Evolutionary conservation across 2,113 vertebrate species (phyloP).

Genomic region (Lethenteron reissneri): DNA sequence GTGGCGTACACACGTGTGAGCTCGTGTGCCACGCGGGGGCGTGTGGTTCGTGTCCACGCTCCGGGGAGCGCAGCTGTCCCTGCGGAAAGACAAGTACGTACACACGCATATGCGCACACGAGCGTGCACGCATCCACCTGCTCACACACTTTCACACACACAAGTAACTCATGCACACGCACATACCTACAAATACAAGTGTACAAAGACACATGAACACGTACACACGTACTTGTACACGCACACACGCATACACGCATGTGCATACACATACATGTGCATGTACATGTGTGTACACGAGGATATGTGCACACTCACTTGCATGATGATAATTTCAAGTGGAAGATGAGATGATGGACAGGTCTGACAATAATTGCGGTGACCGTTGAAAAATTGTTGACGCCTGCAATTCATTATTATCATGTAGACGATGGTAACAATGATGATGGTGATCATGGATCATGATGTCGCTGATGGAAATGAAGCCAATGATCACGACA

Average conservation of each 20-base stretch:
- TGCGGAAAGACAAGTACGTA: not conserved
- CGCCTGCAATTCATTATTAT: too few relatives aligned
- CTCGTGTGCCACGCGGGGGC: not conserved
- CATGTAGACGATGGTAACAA: too few relatives aligned
- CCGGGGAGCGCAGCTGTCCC: not conserved
- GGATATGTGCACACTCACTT: not conserved
- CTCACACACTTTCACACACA: not conserved
- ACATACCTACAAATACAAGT: not conserved
- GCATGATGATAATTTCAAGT: not conserved
- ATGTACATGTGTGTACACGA: not conserved
- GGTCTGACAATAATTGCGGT: too few relatives aligned
- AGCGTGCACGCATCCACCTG: not conserved
- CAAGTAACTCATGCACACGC: too few relatives aligned
- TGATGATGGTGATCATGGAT: too few relatives aligned
- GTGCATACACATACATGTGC: not conserved
- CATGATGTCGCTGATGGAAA: too few relatives aligned
- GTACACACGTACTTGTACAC: not conserved
- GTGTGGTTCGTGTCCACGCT: not conserved
- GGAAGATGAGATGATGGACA: not conserved
- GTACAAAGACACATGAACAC: not conserved
- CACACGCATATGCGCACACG: not conserved
- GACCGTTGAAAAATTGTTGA: too few relatives aligned
- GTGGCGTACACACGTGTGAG: constrained; percentile 2
- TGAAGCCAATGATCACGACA: too few relatives aligned
- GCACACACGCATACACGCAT: not conserved